phyloP scores from a whole-genome alignment of 1,140 invertebrate species.

The Teleogryllus occipitalis region DNA sequence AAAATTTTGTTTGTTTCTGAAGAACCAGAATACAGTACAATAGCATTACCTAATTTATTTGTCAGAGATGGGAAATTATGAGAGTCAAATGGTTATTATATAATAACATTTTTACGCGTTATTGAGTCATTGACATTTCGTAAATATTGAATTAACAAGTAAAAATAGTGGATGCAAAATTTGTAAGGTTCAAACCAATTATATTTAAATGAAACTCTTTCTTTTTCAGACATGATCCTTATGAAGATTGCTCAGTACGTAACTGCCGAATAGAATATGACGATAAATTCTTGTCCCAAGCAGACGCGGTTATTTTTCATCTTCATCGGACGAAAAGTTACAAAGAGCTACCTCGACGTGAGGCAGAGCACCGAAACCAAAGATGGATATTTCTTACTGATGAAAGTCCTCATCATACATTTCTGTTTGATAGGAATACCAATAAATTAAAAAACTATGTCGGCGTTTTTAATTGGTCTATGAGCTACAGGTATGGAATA shows the following conservation, averaged over 20 bases:
- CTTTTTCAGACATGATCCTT: constrained; percentile 38
- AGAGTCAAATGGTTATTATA: no score
- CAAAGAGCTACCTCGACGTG: constrained; percentile 33
- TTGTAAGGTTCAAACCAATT: neutral
- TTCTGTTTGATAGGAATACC: constrained; percentile 30
- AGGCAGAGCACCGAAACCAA: constrained; percentile 34
- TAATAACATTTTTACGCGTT: no score
- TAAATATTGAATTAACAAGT: no score
- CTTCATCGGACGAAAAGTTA: constrained; percentile 39
- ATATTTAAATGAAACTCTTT: constrained; percentile 3
- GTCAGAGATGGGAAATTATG: no score
- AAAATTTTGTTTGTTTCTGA: no score
- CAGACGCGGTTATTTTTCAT: constrained; percentile 50
- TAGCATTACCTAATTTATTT: no score
- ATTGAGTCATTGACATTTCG: no score
- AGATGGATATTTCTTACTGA: constrained; percentile 53
- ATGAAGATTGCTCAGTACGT: constrained; percentile 44
- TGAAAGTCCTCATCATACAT: constrained; percentile 49
- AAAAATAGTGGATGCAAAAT: constrained; percentile 18
- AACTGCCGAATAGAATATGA: constrained; percentile 46
- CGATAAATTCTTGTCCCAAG: constrained; percentile 32
- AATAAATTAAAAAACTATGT: constrained; percentile 40
- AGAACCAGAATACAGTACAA: no score
- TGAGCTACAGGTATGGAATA: constrained; percentile 51
- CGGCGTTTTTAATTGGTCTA: constrained; percentile 65